Base-by-base conservation (phyloP, 1,140 invertebrate species). In the Brachionus asplanchnoidis region DNA sequence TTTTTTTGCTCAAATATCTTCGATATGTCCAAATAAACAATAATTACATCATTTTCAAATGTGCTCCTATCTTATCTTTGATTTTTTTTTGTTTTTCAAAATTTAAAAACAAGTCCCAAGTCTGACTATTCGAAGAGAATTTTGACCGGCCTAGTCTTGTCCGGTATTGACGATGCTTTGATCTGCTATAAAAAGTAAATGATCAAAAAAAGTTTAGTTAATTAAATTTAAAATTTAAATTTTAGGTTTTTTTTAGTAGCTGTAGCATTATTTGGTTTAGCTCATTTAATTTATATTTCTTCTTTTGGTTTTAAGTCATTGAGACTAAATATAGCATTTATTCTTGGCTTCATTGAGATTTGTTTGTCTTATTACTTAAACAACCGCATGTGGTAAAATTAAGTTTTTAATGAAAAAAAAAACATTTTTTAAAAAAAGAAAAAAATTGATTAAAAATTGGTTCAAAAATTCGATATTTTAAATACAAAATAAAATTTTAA, bases 41-140 rank as follows among this genome's bases (percentile, higher is more conserved):
- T n/a, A 77, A 14, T 50, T 77, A 77, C n/a, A 26, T 77, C 9
- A 77, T 77, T 26, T 28, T 50, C 9, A 77, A 77, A 50, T 77
- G 73, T 23, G 17, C 26, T 11, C 73, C 73, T 46, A 77, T 77
- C 12, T 23, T 77, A 77, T 77, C 42, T 14, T 77, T 77, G 46
- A 46, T 46, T 9, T n/a, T 50, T n/a, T 5, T 77, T 77, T 50
- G 73, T 77, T 26, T 50, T 50, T 28, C 20, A 26, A 8, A 77
- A 50, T 77, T 50, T 50, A 14, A 50, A 50, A 50, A 26, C 17
- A 23, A 77, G 3, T 5, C 9, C 42, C 9, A 77, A 77, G 26
- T 42, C 14, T 20, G 26, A 28, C 0, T 77, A 77, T 77, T 28
- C 46, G 50, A 46, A 26, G 20, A 44, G 42, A 50, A 77, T 77